Base-by-base conservation (phyloP, 2,888 invertebrate genomes). In the Mesoligia furuncula region DNA sequence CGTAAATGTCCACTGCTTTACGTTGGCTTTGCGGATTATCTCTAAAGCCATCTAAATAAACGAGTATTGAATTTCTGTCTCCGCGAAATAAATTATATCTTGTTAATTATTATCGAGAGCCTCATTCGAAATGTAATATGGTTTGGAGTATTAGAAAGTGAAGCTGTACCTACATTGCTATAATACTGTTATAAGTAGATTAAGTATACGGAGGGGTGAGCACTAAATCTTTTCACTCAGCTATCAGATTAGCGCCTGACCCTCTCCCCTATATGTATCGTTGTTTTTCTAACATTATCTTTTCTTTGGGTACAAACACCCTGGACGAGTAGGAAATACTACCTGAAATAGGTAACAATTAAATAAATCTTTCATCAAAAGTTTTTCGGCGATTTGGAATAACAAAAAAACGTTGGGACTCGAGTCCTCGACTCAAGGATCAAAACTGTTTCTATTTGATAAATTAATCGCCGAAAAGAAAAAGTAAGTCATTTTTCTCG, bases 271-370 rank as follows among this genome's bases (percentile, higher is more conserved):
- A 89, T 91, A 93, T 89, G 91, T 94, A 93, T 92, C 92, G 90
- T 92, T 94, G 95, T 95, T 95, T 95, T 95, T 95, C 92, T 93
- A 94, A 94, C 93, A 94, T 94, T 94, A 94, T 93, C 93, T 92
- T 90, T 91, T 93, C 92, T 91, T 92, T 92, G 91, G 91, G 92
- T 93, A 94, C 92, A 93, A 90, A 89, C 89, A 84, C 87, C 91
- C 89, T 82, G 83, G 61, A 69, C 45, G 70, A 82, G 89, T 85
- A 87, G 89, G 87, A 83, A 89, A 90, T 73, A 83, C 88, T 90
- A 91, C 92, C 92, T 93, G 91, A 92, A 93, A 92, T 91, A n/a
- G n/a, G n/a, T n/a, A 92, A 93, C 89, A 91, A 91, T 91, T 90
- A 89, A 91, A 91, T 90, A 87, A 70, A 86, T 86, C 80, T 77